These are phyloP conservation scores for Meandrina meandrites DNA, from an alignment of 92 coral and sea anemone genomes.

Conservation along the genomic window DNA sequence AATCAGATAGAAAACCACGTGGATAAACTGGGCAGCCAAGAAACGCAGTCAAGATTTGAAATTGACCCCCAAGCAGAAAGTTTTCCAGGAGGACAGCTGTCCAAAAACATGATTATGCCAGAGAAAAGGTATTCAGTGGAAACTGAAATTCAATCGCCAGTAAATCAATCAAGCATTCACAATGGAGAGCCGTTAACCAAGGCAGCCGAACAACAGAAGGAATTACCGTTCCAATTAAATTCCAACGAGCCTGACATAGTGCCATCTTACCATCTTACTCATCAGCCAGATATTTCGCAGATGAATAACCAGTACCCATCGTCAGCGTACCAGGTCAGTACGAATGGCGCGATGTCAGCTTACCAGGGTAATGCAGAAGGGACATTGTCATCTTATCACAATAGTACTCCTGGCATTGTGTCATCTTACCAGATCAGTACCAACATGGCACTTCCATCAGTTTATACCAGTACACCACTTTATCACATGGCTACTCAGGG, in stretches of 20 bases:
- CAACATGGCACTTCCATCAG: neutral
- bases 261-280: neutral
- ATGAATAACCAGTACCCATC: neutral
- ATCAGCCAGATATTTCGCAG: neutral
- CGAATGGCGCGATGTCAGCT: neutral
- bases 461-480: slow-evolving; percentile 4
- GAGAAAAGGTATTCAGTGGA: neutral
- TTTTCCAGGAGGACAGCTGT: neutral
- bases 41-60: slow-evolving; percentile 4
- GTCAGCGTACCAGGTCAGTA: neutral
- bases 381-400: neutral
- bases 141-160: neutral
- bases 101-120: neutral
- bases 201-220: neutral
- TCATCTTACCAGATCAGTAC: neutral
- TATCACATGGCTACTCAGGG: slow-evolving; percentile 3
- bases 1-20: slow-evolving; percentile 10
- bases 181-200: neutral
- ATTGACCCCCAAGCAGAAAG: neutral
- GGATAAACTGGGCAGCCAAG: neutral
- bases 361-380: slow-evolving; percentile 10
- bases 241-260: neutral
- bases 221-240: neutral
- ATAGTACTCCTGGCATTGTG: neutral
- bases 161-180: neutral